Base-by-base conservation (phyloP, 2,888 invertebrate species). In the Lithophane ornitopus region DNA sequence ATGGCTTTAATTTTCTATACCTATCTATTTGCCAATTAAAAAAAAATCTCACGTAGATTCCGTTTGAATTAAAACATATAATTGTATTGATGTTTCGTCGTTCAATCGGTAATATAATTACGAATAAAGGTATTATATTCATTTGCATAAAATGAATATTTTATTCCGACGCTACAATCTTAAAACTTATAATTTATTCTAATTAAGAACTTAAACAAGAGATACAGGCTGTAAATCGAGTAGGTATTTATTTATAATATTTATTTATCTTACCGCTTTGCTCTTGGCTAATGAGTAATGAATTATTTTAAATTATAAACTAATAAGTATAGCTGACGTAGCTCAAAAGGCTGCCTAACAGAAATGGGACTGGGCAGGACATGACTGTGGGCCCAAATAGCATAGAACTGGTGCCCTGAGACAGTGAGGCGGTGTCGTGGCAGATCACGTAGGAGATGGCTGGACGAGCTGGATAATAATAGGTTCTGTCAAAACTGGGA, bases 111-210 rank as follows among this genome's bases (percentile, higher is more conserved):
- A 26, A 39, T 39, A 54, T 46, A 76, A 65, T 46, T 41, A 65
- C 0, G 22, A 34, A 41, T 62, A n/a, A n/a, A n/a, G n/a, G n/a
- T n/a, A n/a, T n/a, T n/a, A 44, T 54, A 44, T 34, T 56, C 16
- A 39, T 77, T 80, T 72, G 54, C 54, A 72, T 80, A 62, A 77
- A 80, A 52, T 72, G 8, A 62, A 80, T 41, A 49, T 73, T 63
- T 77, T 72, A 77, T 80, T 56, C 41, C 7, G 26, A n/a, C 46
- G 41, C 28, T 9, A 52, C 22, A 54, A 22, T 41, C 61, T 72
- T 72, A 62, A 70, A 80, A 73, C 62, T 34, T 52, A 58, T 74
- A 78, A 73, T 78, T 73, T 79, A 81, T 79, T 74, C 49, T 69
- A 70, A 83, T 83, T 78, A 78, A 39, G 22, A 82, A 72, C 56